A percentile compares a stretch with the other conserved stretches of the same genome.
Conservation (phyloP, 1,140 invertebrate species). For the Liolophura sinensis region DNA sequence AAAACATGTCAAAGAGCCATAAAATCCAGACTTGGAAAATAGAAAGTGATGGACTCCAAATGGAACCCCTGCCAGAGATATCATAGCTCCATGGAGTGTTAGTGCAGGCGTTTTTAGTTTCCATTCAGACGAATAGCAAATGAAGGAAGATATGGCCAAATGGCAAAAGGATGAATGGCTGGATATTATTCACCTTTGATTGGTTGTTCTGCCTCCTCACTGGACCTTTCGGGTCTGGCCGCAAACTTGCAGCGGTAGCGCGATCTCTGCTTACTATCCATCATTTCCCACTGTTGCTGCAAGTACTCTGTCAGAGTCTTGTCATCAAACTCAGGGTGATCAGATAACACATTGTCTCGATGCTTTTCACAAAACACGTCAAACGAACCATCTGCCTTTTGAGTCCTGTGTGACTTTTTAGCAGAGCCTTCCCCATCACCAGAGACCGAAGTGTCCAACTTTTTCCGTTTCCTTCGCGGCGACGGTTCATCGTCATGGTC, state of each 20-base stretch:
- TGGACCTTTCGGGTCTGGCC: no score
- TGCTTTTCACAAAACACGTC: constrained; percentile 53
- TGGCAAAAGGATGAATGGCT: no score
- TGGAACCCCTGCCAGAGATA: no score
- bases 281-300: constrained; percentile 53
- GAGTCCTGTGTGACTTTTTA: background rate
- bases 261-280: constrained; percentile 48
- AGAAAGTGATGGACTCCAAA: no score
- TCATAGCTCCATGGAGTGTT: no score
- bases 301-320: constrained; percentile 46
- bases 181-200: no score
- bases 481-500: background rate
- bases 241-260: constrained; percentile 29
- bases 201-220: no score
- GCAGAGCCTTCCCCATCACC: constrained; percentile 2
- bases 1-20: no score
- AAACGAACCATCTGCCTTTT: constrained; percentile 42
- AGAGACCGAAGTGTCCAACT: background rate
- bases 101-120: no score
- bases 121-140: no score
- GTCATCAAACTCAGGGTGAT: constrained; percentile 52
- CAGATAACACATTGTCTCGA: constrained; percentile 36
- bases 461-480: background rate
- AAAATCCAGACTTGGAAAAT: no score
- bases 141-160: no score